Conservation (phyloP, 2,888 invertebrate genomes). For the Artemia sp. region DNA sequence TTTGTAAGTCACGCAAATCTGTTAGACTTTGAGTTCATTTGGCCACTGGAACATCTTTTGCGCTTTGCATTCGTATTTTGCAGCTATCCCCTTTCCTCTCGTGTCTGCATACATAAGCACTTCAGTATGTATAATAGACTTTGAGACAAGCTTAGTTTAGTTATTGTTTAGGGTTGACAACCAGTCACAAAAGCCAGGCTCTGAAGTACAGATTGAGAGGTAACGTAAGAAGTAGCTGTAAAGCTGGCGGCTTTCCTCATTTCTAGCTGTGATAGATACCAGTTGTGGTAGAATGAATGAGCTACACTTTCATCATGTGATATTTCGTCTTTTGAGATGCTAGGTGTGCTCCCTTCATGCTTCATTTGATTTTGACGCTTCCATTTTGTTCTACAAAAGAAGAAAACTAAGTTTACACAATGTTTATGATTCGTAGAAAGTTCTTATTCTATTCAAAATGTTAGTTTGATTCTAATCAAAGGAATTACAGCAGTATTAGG, state of each 20-base stretch:
- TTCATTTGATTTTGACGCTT: conserved; percentile 55
- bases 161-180: background rate
- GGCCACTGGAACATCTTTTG: no score
- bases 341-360: conserved; percentile 30
- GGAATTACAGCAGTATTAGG: no score
- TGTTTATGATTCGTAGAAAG: no score
- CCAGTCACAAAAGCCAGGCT: conserved; percentile 1
- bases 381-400: conserved; percentile 35
- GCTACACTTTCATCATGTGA: background rate
- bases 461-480: no score
- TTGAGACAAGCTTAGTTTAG: no score
- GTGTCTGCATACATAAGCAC: no score
- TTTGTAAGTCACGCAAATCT: no score
- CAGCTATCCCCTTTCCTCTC: no score
- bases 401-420: conserved; percentile 1
- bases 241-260: background rate
- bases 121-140: no score
- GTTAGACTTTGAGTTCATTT: no score
- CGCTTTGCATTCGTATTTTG: no score
- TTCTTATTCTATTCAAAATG: no score
- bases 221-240: background rate
- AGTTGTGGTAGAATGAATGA: conserved; percentile 13
- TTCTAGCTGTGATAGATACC: conserved; percentile 7
- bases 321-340: background rate
- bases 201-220: conserved; percentile 4